Evolutionary conservation across 30 jellyfish, hydroid and myxozoan genomes (phyloP).

Genomic region (Pseudorhiza aurosa): DNA sequence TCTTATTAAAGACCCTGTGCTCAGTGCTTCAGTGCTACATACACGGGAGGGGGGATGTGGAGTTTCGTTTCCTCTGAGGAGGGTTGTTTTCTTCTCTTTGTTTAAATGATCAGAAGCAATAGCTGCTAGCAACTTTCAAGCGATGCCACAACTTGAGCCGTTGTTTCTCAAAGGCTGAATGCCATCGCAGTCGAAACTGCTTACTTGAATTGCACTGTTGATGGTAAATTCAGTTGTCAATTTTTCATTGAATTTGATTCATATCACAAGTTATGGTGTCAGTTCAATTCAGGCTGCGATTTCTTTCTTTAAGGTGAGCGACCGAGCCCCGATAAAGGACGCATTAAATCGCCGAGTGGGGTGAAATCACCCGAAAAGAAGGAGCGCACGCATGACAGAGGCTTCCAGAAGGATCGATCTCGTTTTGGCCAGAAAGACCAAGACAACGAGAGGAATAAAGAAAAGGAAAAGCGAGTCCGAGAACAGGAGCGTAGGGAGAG

Average conservation of each 20-base stretch:
- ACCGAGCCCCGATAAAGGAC: constrained; percentile 31
- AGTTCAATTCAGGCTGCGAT: too few species aligned
- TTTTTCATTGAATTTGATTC: background rate
- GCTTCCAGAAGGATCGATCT: constrained; percentile 46
- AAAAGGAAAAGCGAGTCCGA: too few species aligned
- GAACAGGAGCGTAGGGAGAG: constrained; percentile 36
- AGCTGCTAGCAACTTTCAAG: background rate
- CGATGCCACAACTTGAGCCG: too few species aligned
- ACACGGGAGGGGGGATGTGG: too few species aligned
- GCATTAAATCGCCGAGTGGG: constrained; percentile 49
- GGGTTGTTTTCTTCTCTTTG: background rate
- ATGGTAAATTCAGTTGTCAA: background rate
- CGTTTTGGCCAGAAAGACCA: constrained; percentile 27
- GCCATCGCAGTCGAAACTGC: background rate
- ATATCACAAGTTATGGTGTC: background rate
- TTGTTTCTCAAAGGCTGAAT: background rate
- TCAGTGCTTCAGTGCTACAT: too few species aligned
- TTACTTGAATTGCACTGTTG: background rate
- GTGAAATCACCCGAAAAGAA: constrained; percentile 49
- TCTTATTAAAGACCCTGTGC: too few species aligned
- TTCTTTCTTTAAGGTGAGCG: constrained; percentile 19
- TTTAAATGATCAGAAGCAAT: background rate
- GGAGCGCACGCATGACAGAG: constrained; percentile 38
- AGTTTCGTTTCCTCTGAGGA: too few species aligned
- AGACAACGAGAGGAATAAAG: too few species aligned